These are phyloP conservation scores for Vulpes vulpes DNA, from an alignment of 2,113 vertebrate genomes.

Conservation along the genomic window DNA sequence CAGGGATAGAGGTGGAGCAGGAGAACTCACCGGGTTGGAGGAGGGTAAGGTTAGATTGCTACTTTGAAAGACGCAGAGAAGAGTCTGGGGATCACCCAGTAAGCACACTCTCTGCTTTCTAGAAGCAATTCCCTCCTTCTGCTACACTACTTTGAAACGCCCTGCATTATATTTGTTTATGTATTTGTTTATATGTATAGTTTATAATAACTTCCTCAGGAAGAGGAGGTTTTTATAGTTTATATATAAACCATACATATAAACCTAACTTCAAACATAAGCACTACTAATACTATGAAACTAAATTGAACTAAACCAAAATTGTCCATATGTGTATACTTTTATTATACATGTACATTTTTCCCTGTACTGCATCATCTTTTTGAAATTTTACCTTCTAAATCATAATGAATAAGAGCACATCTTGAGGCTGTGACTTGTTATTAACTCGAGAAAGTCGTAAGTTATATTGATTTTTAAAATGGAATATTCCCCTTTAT, in stretches of 20 bases:
- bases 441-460: background rate
- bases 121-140: background rate
- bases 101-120: background rate
- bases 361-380: background rate
- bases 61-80: background rate
- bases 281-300: background rate
- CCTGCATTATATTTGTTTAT: background rate
- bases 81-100: background rate
- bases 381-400: slow-evolving; percentile 31
- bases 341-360: background rate
- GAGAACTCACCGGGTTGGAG: background rate
- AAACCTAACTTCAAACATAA: slow-evolving; percentile 32
- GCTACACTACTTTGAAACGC: background rate
- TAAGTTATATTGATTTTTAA: background rate
- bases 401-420: background rate
- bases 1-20: background rate
- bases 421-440: background rate
- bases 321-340: background rate
- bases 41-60: background rate
- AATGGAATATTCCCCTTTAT: background rate
- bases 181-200: no score
- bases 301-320: slow-evolving; percentile 19
- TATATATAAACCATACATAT: background rate
- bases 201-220: no score
- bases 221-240: background rate